A percentile compares a stretch with the other conserved stretches of the same genome.
Conservation (phyloP, 2,113 vertebrate genomes). For the Callaeas wilsoni region DNA sequence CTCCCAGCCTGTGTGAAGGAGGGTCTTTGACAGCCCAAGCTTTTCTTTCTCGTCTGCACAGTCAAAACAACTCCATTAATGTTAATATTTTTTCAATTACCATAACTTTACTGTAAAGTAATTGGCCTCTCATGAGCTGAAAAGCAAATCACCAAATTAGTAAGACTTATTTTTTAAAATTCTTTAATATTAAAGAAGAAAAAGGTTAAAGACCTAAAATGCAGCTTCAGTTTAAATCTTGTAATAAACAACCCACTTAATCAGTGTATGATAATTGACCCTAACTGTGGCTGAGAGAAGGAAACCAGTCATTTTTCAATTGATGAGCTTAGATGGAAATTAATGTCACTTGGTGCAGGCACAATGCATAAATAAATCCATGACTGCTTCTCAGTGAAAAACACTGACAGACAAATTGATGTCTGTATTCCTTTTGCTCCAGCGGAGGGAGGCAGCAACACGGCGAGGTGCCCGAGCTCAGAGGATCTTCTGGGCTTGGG, state of each 20-base stretch:
- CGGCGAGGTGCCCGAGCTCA: background rate
- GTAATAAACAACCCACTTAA: background rate
- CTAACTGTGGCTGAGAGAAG: background rate
- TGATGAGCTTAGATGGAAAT: conserved; percentile 4
- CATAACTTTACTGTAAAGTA: background rate
- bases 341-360: background rate
- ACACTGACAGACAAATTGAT: background rate
- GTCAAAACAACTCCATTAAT: background rate
- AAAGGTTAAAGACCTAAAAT: background rate
- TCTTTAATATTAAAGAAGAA: background rate
- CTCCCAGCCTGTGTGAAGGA: background rate
- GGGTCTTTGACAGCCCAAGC: background rate
- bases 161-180: background rate
- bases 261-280: background rate
- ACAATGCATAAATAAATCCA: background rate
- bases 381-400: background rate
- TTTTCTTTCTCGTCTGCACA: background rate
- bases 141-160: background rate
- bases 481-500: background rate
- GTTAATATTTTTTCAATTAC: background rate
- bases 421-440: background rate
- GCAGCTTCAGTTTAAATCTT: background rate
- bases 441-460: background rate
- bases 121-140: background rate
- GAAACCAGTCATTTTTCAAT: conserved; percentile 13